Base-by-base conservation (phyloP, 1,140 invertebrate genomes). In the Dendrolimus kikuchii region DNA sequence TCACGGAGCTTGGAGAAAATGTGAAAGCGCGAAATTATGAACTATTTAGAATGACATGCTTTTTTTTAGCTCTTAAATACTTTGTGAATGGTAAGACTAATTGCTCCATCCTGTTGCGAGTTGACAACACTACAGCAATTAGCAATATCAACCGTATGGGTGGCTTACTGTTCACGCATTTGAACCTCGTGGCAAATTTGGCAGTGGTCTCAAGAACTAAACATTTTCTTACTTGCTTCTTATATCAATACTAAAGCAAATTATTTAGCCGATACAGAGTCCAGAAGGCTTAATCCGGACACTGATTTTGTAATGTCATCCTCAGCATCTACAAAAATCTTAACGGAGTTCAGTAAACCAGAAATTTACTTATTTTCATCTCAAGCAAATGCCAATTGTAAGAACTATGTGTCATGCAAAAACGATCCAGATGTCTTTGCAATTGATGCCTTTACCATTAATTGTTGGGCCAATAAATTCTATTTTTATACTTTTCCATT, bases 61-160 rank as follows among this genome's bases (percentile, higher is more conserved):
- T 55, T 4, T 79, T 77, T 57, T 42, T 73, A 5, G 69, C 57
- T 0, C 40, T 84, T 10, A 77, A 82, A 62, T 66, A 54, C 40
- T 84, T 81, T 62, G 74, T 66, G 6, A 46, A 23, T 5, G 45
- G 76, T 9, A 5, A 49, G 48, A n/a, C 38, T 55, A 62, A 74
- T 48, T 73, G 66, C 54, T 9, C 64, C 7, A 73, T 81, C 43
- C 54, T 76, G 46, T 41, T 76, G 23, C 59, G 79, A 9, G 49
- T 74, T 0, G 81, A 87, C 40, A 83, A 86, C 48, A 81, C 66
- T 0, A 81, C 74, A 5, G 79, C 80, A 0, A 68, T 82, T n/a
- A 63, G 71, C 8, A 76, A 81, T 40, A 63, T 81, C n/a, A 81
- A 86, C 53, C 45, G 63, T 36, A 71, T 70, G 63, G 65, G 71